These are phyloP conservation scores for Cromileptes altivelis DNA, from an alignment of 2,113 vertebrate genomes.

Conservation along the genomic window DNA sequence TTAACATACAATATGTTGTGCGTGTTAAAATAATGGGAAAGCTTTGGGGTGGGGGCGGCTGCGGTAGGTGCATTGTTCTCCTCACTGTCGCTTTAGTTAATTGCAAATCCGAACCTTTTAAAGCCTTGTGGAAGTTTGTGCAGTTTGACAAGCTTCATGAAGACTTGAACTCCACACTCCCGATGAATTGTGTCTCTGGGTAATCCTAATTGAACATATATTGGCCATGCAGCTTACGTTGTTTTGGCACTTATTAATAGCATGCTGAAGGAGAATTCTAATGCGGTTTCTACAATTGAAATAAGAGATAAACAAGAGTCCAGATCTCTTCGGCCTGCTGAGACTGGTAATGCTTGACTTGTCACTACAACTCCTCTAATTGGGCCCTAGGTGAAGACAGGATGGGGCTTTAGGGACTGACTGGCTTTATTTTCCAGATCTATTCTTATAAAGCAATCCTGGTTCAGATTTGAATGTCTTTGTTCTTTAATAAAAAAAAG, in stretches of 20 bases:
- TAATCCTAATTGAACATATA: conserved; percentile 84
- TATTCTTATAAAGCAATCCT: conserved; percentile 54
- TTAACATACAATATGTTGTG: conserved; percentile 79
- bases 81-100: conserved; percentile 75
- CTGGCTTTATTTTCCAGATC: conserved; percentile 71
- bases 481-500: conserved; percentile 34
- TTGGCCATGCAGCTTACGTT: conserved; percentile 74
- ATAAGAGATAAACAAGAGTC: conserved; percentile 80
- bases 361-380: conserved; percentile 83
- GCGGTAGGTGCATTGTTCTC: conserved; percentile 76
- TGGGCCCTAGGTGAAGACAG: conserved; percentile 75
- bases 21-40: conserved; percentile 85
- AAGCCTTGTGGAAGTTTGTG: conserved; percentile 73
- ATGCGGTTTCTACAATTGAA: conserved; percentile 80
- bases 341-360: conserved; percentile 76
- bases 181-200: conserved; percentile 70
- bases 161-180: conserved; percentile 70
- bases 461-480: conserved; percentile 49
- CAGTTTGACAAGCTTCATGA: conserved; percentile 73
- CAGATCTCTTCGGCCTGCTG: conserved; percentile 68
- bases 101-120: conserved; percentile 74
- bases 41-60: conserved; percentile 62
- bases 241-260: conserved; percentile 81
- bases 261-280: conserved; percentile 73
- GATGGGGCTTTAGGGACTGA: conserved; percentile 63